Conservation (phyloP, 2,113 vertebrate species). For the Pangasianodon gigas region DNA sequence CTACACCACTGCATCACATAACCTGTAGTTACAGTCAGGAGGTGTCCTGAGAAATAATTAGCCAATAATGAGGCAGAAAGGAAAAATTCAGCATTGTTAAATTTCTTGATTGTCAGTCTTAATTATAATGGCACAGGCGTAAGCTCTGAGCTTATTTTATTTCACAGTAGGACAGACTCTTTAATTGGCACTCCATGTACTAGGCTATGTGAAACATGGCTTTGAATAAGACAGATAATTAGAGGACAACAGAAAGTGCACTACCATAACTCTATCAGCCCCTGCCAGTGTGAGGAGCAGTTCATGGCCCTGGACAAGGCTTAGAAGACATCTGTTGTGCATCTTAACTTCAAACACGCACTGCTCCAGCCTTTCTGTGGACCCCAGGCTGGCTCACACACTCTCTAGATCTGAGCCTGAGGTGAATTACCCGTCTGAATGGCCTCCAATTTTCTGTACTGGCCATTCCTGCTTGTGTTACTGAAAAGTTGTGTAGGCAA, state of each 20-base stretch:
- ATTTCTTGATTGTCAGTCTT: constrained; percentile 71
- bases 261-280: constrained; percentile 33
- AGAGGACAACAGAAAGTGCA: constrained; percentile 37
- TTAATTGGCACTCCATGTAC: constrained; percentile 49
- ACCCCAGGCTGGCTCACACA: constrained; percentile 6
- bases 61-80: constrained; percentile 66
- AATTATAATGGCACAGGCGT: constrained; percentile 62
- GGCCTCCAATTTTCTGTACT: neutral
- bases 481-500: constrained; percentile 55
- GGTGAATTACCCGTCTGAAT: constrained; percentile 16
- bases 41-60: constrained; percentile 67
- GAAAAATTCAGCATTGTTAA: constrained; percentile 64
- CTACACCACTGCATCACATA: constrained; percentile 54
- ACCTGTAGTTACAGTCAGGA: constrained; percentile 65
- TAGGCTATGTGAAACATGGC: constrained; percentile 40
- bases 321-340: constrained; percentile 67
- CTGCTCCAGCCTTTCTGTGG: constrained; percentile 4
- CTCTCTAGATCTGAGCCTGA: constrained; percentile 24
- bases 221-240: constrained; percentile 41
- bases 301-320: constrained; percentile 34
- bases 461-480: constrained; percentile 33
- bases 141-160: constrained; percentile 33
- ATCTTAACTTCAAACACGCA: constrained; percentile 37
- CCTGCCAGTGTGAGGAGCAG: neutral
- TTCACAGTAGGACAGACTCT: constrained; percentile 36